Evolutionary conservation across 1,140 invertebrate species (phyloP), one percentile per base, ranked within the genome.

Genomic region (Aporrectodea caliginosa): DNA sequence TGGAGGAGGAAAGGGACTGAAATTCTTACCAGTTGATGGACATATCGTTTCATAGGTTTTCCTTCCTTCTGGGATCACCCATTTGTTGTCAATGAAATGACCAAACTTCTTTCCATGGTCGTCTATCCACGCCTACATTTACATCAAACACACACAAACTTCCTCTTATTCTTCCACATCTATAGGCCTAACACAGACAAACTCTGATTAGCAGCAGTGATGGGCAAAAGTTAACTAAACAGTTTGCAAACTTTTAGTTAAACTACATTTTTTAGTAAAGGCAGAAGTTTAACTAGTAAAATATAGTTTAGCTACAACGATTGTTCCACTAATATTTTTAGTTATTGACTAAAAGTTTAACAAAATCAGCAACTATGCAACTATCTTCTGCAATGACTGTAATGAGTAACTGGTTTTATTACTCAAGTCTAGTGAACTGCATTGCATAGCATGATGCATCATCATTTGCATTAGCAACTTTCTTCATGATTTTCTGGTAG

Each of bases 81-180:
- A 88, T 82, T 86, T 83, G 22, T 86, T 86, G 84, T 88, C 83
- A 81, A 88, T 88, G 78, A 88, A 88, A 78, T 85, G 84, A 73
- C 87, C 87, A 85, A 88, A 88, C 69, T 82, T 80, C 74, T 83
- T 82, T 16, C 82, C 81, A 83, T 88, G 86, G 70, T 86, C 83
- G 81, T 87, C 84, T 32, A 88, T 73, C 88, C 88, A 88, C n/a
- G 84, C 84, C 88, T 88, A 72, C 22, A 82, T 82, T 73, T 43
- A 35, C 75, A 82, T 1, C 33, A 32, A 35, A 70, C 33, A 2
- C 30, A 31, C 22, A 70, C 33, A 27, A 71, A n/a, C 2, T 16
- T 78, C 22, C 68, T 77, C 22, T 70, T 69, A 78, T 30, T 30
- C 12, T 30, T 6, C 14, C 2, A 14, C 22, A 16, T 30, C 14